Base-by-base conservation (phyloP, 1,140 invertebrate genomes). In the Lucilia sericata region DNA sequence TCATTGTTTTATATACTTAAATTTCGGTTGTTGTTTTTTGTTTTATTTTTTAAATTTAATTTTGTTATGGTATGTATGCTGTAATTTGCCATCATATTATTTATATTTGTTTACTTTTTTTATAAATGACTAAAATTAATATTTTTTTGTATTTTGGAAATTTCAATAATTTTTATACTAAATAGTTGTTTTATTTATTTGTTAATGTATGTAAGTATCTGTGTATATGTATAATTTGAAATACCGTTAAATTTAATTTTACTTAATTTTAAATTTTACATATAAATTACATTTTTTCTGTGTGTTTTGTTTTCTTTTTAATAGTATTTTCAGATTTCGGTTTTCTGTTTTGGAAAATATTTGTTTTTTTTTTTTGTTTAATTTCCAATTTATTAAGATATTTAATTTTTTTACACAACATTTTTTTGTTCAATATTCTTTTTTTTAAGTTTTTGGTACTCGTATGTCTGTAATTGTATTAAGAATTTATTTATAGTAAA, bases 381-480 rank as follows among this genome's bases (percentile, higher is more conserved):
- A 30, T 30, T 30, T 30, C 25, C 25, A 30, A 30, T 30, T 30
- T 30, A 30, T 30, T 30, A 30, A 30, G 25, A 30, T 30, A 30
- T 30, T 30, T 30, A 21, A 21, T 70, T 19, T 70, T 65, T 70
- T 70, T 70, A 19, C 17, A 17, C 17, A n/a, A 17, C 17, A 17
- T 70, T 70, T 70, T 65, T n/a, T 65, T 65, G 2, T n/a, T 70
- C 51, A 60, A 70, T 70, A 70, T 70, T n/a, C n/a, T n/a, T 70
- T 21, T 21, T 1, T 70, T 4, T 25, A 21, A 8, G 19, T 70
- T 65, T 49, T 70, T 70, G 8, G 13, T 70, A 70, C 60, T 17
- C 60, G 76, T 49, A 80, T 80, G 76, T 80, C 76, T 80, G 42
- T 80, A 80, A 80, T 80, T 80, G 76, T 80, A 19, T 80, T 34